Conservation (phyloP, 2,888 invertebrate genomes). For the Geotrupes spiniger region DNA sequence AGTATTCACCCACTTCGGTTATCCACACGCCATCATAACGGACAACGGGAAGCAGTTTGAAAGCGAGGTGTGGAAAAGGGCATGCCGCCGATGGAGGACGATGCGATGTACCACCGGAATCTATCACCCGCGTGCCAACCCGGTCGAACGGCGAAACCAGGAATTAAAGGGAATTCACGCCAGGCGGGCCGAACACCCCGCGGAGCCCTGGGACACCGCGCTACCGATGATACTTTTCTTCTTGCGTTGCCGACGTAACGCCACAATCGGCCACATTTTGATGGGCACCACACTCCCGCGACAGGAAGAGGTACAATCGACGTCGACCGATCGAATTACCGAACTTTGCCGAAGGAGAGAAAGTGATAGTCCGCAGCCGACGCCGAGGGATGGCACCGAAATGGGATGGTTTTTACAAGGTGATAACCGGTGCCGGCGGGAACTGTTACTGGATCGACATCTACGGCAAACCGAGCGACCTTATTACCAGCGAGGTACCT, state of each 20-base stretch:
- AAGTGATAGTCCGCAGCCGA: background rate
- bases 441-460: conserved; percentile 2
- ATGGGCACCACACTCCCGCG: conserved; percentile 16
- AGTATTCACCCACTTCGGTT: conserved; percentile 21
- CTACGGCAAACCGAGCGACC: background rate
- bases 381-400: background rate
- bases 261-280: conserved; percentile 20
- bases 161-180: conserved; percentile 28
- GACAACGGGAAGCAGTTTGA: conserved; percentile 21
- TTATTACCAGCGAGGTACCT: too few species aligned
- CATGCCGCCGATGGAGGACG: conserved; percentile 19
- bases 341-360: background rate
- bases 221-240: conserved; percentile 8
- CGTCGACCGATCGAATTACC: background rate
- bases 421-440: background rate
- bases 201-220: conserved; percentile 12
- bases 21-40: conserved; percentile 16
- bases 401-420: conserved; percentile 6
- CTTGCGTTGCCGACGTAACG: conserved; percentile 18
- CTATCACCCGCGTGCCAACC: conserved; percentile 31
- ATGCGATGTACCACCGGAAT: conserved; percentile 27
- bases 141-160: conserved; percentile 30
- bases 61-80: conserved; percentile 8
- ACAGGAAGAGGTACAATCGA: background rate
- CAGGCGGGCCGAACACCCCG: background rate